These are phyloP conservation scores for Cyprinus carpio DNA, from an alignment of 2,113 vertebrate genomes.

Conservation along the genomic window DNA sequence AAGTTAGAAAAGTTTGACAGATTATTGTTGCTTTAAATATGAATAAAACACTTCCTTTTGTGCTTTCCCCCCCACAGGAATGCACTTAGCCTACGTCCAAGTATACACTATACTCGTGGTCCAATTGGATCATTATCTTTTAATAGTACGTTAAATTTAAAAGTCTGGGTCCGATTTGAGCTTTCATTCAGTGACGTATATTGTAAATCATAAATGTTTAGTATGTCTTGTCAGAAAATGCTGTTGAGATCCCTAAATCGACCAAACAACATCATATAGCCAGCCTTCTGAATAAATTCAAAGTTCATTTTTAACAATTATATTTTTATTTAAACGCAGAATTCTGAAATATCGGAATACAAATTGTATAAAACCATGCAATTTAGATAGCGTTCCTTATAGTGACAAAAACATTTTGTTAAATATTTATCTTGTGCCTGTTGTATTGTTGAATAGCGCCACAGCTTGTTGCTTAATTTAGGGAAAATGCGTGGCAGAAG, in stretches of 20 bases:
- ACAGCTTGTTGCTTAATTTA: not conserved
- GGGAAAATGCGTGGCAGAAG: fast-evolving
- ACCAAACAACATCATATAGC: not conserved
- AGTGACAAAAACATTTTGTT: not conserved
- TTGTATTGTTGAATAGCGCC: too few relatives aligned
- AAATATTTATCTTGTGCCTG: too few relatives aligned
- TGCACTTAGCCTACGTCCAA: not conserved
- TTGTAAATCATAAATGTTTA: not conserved
- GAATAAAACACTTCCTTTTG: not conserved
- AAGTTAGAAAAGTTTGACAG: not conserved
- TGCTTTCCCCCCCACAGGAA: not conserved
- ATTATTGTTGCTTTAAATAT: not conserved
- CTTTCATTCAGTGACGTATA: not conserved
- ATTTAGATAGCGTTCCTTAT: not conserved
- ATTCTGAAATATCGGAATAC: too few relatives aligned
- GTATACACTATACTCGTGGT: too few relatives aligned
- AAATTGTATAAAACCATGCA: not conserved
- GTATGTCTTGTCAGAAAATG: not conserved
- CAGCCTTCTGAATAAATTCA: not conserved
- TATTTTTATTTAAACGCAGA: not conserved
- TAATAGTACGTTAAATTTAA: not conserved
- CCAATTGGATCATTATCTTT: not conserved
- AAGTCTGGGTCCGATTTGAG: not conserved
- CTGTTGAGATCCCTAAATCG: not conserved
- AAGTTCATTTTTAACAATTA: too few relatives aligned